phyloP scores from a whole-genome alignment of 2,888 invertebrate genomes.

The Callyntrura sp. region DNA sequence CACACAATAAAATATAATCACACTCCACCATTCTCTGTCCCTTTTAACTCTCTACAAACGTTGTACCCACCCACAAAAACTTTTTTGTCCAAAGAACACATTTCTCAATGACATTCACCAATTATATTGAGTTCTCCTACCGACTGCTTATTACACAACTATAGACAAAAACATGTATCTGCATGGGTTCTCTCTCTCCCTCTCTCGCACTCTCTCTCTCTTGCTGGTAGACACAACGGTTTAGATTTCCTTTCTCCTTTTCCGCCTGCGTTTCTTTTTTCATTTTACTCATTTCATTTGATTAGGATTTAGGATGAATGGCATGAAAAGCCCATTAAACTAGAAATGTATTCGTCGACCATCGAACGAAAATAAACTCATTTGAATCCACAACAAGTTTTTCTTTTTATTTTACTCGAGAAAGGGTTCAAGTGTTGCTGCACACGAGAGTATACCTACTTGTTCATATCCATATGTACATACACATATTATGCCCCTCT shows the following conservation, averaged over 20 bases:
- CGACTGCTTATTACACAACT: neutral
- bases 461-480: neutral
- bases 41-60: too few relatives aligned
- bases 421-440: constrained; percentile 9
- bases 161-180: neutral
- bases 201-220: too few relatives aligned
- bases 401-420: constrained; percentile 32
- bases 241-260: neutral
- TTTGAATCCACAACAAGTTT: constrained; percentile 69
- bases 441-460: neutral
- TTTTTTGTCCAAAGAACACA: constrained; percentile 4
- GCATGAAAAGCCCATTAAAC: constrained; percentile 79
- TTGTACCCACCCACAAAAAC: neutral
- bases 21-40: neutral
- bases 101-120: constrained; percentile 26
- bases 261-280: constrained; percentile 28
- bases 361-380: constrained; percentile 71
- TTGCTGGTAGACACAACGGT: too few relatives aligned
- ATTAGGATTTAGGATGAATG: constrained; percentile 78
- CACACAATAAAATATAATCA: constrained; percentile 48
- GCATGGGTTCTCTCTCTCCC: neutral
- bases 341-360: constrained; percentile 48
- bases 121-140: too few relatives aligned
- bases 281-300: constrained; percentile 74
- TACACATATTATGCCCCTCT: too few relatives aligned